Conservation (phyloP, 2,888 invertebrate species). For the Drosophila incognita region DNA sequence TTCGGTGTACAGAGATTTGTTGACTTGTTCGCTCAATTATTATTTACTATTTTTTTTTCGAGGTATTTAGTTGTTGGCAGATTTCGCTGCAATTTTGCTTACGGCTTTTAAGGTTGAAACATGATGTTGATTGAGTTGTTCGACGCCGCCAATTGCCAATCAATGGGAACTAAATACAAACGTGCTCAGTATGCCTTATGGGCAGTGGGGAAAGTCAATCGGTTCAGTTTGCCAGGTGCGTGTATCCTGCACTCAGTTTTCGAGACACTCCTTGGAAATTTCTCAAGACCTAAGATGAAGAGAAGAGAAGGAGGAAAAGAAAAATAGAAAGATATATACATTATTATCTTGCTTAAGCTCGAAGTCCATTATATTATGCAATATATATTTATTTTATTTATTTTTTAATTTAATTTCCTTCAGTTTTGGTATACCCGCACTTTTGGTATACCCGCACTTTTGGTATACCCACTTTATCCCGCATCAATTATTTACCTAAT, state of each 20-base stretch:
- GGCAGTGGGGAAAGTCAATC: constrained; percentile 46
- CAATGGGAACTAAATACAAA: constrained; percentile 51
- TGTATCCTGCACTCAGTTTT: constrained; percentile 13
- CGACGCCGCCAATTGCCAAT: constrained; percentile 57
- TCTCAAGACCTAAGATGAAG: not conserved
- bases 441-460: too few relatives aligned
- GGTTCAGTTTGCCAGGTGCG: constrained; percentile 6
- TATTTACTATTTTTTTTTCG: constrained; percentile 55
- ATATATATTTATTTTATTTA: not conserved
- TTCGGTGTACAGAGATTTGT: constrained; percentile 72
- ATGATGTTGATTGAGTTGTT: constrained; percentile 64
- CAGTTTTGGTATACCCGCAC: not conserved
- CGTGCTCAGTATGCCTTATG: constrained; percentile 32
- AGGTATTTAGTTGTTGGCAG: constrained; percentile 52
- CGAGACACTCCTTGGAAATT: not conserved
- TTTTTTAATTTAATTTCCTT: not conserved
- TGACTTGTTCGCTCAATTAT: constrained; percentile 71
- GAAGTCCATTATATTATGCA: not conserved
- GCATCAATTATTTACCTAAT: not conserved
- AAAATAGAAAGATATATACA: not conserved
- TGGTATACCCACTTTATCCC: not conserved
- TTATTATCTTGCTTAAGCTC: not conserved
- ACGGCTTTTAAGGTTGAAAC: constrained; percentile 55
- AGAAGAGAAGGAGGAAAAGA: too few relatives aligned
- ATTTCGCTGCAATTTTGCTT: constrained; percentile 64